Base-by-base conservation (phyloP, 2,797 vertebrate species). In the Pseudochirops corinnae region DNA sequence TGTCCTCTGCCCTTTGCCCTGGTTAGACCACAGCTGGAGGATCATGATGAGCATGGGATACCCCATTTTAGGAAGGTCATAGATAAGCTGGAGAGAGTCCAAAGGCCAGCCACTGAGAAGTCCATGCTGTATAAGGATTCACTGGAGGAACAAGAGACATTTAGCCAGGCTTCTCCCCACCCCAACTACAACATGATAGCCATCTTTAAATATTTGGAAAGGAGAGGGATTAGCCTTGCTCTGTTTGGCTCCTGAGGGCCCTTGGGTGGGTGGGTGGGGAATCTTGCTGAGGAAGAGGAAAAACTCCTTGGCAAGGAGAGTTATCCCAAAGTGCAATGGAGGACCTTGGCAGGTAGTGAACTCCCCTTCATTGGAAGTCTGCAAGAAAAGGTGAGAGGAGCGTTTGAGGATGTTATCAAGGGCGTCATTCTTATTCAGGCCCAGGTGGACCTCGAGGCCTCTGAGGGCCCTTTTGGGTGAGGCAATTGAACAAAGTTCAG, bases 171-270 rank as follows among this genome's bases (percentile, higher is more conserved):
- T 18, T 82, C 18, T 82, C 67, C 67, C 18, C 9, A 82, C 67
- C n/a, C 21, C 67, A n/a, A 82, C n/a, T 10, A 0, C n/a, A 39
- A 39, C 74, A 24, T 46, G 74, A 82, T 39, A 82, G 74, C 39
- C 74, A 82, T 82, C 74, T 82, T 82, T 82, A 82, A 82, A 82
- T 82, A 82, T 46, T 82, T 82, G 74, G 74, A 24, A 82, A 82
- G 74, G 18, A 82, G 39, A 82, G 74, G 74, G 74, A 82, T 46
- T 10, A 82, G 39, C 67, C 10, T 39, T 74, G 67, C 18, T 74
- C n/a, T 6, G 67, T 74, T 74, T n/a, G 67, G 67, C n/a, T n/a
- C 67, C 67, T 18, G 11, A 11, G 55, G 55, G 58, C 58, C 9
- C 53, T 52, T 52, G 52, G 52, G 52, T 10, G 55, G 55, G 55